Evolutionary conservation across 1,140 invertebrate species (phyloP).

Genomic region (Drosophila sp.): DNA sequence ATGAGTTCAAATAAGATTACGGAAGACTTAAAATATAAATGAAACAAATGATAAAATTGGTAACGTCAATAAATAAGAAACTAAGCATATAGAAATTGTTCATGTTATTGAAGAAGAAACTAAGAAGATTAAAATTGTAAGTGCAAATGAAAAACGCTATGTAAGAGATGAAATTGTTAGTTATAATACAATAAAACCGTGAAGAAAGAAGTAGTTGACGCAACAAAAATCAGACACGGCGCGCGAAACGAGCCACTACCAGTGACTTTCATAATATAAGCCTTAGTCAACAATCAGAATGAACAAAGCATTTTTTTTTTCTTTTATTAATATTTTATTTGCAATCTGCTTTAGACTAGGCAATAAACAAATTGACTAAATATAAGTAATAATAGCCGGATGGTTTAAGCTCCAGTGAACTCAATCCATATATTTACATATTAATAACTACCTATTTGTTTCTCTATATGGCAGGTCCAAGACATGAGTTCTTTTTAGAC

Average conservation of each 20-base stretch:
- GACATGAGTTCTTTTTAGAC: not conserved
- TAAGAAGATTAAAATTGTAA: not conserved
- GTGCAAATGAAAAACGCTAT: not conserved
- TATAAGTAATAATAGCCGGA: no score
- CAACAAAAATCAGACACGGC: not conserved
- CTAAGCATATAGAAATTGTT: no score
- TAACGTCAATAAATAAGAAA: no score
- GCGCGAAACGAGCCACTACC: no score
- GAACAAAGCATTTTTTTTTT: not conserved
- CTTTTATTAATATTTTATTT: constrained; percentile 1
- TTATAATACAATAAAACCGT: not conserved
- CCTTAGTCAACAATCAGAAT: no score
- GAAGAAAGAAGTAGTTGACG: not conserved
- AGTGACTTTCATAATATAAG: no score
- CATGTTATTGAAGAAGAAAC: not conserved
- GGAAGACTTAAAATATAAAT: no score
- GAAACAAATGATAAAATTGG: no score
- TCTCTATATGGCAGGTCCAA: not conserved
- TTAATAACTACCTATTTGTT: not conserved
- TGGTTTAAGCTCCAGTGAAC: not conserved
- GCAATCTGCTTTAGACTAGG: not conserved
- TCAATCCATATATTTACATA: constrained; percentile 1
- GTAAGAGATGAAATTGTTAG: not conserved
- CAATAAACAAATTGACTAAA: not conserved
- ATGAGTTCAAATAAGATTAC: no score